Percentiles rank a stretch among this genome's conserved stretches.
Conservation (phyloP, 1,140 invertebrate genomes). For the Leptinotarsa texana region DNA sequence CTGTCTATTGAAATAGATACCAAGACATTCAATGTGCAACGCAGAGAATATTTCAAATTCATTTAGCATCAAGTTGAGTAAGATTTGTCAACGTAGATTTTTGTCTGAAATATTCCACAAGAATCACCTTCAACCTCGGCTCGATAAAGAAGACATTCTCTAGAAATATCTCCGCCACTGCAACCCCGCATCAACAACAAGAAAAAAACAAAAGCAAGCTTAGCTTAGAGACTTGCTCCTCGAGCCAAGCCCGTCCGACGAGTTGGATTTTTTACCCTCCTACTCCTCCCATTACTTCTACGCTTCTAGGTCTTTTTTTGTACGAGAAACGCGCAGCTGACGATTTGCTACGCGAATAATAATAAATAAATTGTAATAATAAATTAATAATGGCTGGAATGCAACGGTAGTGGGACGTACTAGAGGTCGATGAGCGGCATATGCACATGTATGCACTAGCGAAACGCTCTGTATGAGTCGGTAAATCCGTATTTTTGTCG, state of each 20-base stretch:
- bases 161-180: not conserved
- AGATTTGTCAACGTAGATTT: too few relatives aligned
- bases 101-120: too few relatives aligned
- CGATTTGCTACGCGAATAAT: slow-evolving; percentile 15
- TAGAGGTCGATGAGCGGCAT: slow-evolving; percentile 15
- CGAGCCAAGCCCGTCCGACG: slow-evolving; percentile 16
- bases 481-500: not conserved
- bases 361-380: slow-evolving; percentile 24
- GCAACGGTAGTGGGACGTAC: slow-evolving; percentile 1
- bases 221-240: slow-evolving; percentile 4
- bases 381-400: slow-evolving; percentile 19
- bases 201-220: slow-evolving; percentile 1
- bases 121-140: not conserved
- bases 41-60: too few relatives aligned
- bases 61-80: too few relatives aligned
- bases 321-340: not conserved
- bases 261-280: slow-evolving; percentile 9
- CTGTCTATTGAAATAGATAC: too few relatives aligned
- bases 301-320: not conserved
- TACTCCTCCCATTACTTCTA: not conserved
- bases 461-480: not conserved
- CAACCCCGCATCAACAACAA: not conserved
- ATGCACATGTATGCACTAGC: not conserved
- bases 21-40: too few relatives aligned
- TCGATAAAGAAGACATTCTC: not conserved